Conservation (phyloP, 2,797 vertebrate genomes). For the Spondyliosoma cantharus region DNA sequence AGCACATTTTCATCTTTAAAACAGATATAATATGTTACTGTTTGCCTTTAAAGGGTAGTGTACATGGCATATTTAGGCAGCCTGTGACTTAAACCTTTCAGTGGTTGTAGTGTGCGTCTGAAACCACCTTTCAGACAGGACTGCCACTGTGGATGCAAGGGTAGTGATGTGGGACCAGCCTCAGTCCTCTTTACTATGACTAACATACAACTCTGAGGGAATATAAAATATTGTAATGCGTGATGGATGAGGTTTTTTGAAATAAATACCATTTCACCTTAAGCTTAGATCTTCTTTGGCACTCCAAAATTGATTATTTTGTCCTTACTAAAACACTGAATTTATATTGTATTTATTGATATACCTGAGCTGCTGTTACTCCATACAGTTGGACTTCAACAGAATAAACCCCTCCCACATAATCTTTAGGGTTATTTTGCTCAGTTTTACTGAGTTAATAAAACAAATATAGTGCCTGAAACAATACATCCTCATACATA, state of each 20-base stretch:
- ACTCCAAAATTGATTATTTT: not conserved
- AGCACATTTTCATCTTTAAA: not conserved
- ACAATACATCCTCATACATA: too few species aligned
- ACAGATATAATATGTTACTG: not conserved
- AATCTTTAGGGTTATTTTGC: not conserved
- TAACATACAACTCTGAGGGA: constrained; percentile 13
- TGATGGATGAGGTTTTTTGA: not conserved
- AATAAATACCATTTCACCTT: not conserved
- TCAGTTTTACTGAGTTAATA: not conserved
- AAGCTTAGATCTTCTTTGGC: not conserved
- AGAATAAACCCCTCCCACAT: not conserved
- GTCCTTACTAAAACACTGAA: not conserved
- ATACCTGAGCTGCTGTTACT: not conserved
- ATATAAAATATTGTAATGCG: not conserved
- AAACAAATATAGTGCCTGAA: constrained; percentile 9
- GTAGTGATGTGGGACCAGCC: not conserved
- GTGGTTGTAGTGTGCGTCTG: not conserved
- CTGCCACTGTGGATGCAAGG: not conserved
- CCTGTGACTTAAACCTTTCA: not conserved
- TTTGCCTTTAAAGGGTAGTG: not conserved
- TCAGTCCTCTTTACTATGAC: not conserved
- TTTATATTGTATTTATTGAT: not conserved
- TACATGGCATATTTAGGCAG: not conserved
- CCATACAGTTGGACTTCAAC: not conserved
- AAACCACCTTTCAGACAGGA: not conserved